Evolutionary conservation across 2,888 invertebrate species (phyloP), one percentile per base, ranked within the genome.

Genomic region (Masnerella sp.): DNA sequence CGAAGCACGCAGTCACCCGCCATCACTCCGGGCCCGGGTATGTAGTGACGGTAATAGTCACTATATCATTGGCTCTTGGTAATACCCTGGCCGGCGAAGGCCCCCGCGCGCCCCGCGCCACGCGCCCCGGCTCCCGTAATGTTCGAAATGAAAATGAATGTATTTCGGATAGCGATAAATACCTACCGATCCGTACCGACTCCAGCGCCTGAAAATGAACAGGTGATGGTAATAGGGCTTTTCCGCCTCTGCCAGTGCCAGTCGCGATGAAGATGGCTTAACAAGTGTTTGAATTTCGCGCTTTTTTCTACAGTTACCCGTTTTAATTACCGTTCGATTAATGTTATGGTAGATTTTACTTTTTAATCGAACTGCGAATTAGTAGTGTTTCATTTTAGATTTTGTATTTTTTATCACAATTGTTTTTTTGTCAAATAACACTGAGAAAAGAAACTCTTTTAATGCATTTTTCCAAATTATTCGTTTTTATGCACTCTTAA

Each of bases 21-120:
- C 87, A 87, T 87, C 87, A 87, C 85, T 87, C 87, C 83, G 83
- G 79, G 81, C 83, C 80, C 83, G 83, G 83, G 84, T 85, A 85
- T 85, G 85, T 84, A 86, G 83, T 86, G 87, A 87, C 87, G 86
- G 86, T 87, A 87, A 87, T 87, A 87, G 86, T 87, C 87, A 86
- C 85, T 87, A 87, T 87, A 87, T 87, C 87, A 87, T 87, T 86
- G 87, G 87, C 87, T 87, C 85, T 84, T 84, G 83, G 84, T 86
- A 86, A 85, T 86, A 85, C 86, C 85, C 86, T 84, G 81, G 73
- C 78, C 77, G 78, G 75, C 80, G 82, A 1, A 5, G 1, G 5
- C 4, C 12, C 14, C 25, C 22, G 5, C 2, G 20, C 8, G 32
- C 65, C 58, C 62, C 54, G 68, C 76, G 47, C 40, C 8, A 2